Evolutionary conservation across 2,797 vertebrate genomes (phyloP), one percentile per base, ranked within the genome.

Genomic region (Chrysolophus pictus): DNA sequence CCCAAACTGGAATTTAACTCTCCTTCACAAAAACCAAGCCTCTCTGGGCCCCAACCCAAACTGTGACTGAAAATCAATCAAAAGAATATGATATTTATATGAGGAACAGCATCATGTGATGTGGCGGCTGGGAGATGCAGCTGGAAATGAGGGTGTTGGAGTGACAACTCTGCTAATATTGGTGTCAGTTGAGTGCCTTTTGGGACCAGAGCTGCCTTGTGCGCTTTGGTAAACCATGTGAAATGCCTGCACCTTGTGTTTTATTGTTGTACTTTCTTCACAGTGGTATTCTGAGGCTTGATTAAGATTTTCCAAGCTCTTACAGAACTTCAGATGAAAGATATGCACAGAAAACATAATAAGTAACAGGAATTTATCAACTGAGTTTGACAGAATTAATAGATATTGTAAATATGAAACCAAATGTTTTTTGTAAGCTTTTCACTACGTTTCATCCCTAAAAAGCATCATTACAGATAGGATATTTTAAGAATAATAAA

Each of bases 281-380:
- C 73, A 58, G 59, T 7, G 29, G 77, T 85, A 86, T 58, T 94
- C 63, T 75, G 93, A 95, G 93, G 87, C 82, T 91, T 95, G 89
- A 91, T 93, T 92, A 95, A 92, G 70, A 63, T 89, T 95, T 95
- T 93, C 63, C 42, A 68, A 71, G 79, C 13, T 22, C 31, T 95
- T 93, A 47, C 58, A 91, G 76, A 94, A 73, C 51, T 24, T 91
- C 67, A 81, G 63, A 93, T 89, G 89, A 84, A 93, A 89, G 76
- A 22, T 59, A 7, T 35, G 26, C 56, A 78, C n/a, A 70, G 79
- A 93, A 94, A 91, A 47, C 37, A 7, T 91, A 88, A 37, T 91
- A 86, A 92, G 93, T 93, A 85, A 75, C 87, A 78, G 63, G 18
- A 82, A 64, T 46, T 90, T 93, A 93, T 88, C 65, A 67, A 7